Percentiles rank a stretch among this genome's conserved stretches.
Conservation (phyloP, 2,888 invertebrate genomes). For the Trachelus iudaicus region DNA sequence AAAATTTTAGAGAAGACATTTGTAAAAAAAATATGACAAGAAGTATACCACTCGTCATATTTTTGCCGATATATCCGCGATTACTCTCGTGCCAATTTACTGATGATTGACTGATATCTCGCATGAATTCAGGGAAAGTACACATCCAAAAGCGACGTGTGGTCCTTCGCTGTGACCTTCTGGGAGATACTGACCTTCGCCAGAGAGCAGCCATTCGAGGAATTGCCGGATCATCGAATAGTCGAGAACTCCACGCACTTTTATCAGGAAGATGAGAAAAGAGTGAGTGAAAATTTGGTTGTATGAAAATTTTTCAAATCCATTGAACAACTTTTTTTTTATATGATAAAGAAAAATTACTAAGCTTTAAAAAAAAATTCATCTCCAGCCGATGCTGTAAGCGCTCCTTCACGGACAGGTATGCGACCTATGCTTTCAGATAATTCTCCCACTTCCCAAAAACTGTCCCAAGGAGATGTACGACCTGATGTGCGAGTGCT, state of each 20-base stretch:
- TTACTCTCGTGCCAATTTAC: too few relatives aligned
- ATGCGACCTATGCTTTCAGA: conserved; percentile 38
- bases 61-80: too few relatives aligned
- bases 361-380: too few relatives aligned
- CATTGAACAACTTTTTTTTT: not conserved
- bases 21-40: too few relatives aligned
- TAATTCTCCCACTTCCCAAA: conserved; percentile 75
- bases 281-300: conserved; percentile 67
- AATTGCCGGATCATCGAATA: conserved; percentile 82
- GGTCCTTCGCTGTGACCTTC: conserved; percentile 88
- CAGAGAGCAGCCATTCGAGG: conserved; percentile 84
- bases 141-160: conserved; percentile 86
- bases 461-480: conserved; percentile 87
- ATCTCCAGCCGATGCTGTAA: too few relatives aligned
- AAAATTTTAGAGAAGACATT: too few relatives aligned
- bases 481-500: conserved; percentile 88
- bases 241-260: conserved; percentile 85
- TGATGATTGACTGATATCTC: not conserved
- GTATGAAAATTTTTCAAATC: not conserved
- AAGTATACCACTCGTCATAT: too few relatives aligned
- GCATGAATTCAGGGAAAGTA: conserved; percentile 76
- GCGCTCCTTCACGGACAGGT: too few relatives aligned
- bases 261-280: conserved; percentile 79
- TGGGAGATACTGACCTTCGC: conserved; percentile 90
- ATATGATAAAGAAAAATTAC: too few relatives aligned